phyloP scores from a whole-genome alignment of 2,888 invertebrate species.

The Penaeus monodon region DNA sequence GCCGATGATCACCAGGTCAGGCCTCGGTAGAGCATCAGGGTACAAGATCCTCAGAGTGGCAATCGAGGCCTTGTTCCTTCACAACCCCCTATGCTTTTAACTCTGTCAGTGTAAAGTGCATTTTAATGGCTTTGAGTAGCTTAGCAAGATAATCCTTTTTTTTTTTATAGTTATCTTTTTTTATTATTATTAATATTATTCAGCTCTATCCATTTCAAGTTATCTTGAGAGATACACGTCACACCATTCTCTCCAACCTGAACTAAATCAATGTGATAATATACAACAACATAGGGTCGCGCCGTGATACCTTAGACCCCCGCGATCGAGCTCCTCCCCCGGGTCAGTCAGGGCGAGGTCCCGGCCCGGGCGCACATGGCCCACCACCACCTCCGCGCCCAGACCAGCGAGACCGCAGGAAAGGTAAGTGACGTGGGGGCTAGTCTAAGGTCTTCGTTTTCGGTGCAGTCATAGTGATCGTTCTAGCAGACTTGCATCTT shows the following conservation, averaged over 20 bases:
- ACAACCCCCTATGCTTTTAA: too few species aligned
- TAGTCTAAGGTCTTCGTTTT: background rate
- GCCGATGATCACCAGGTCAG: constrained; percentile 69
- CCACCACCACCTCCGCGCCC: constrained; percentile 86
- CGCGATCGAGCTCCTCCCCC: constrained; percentile 44
- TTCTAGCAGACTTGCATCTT: background rate
- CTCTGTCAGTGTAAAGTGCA: too few species aligned
- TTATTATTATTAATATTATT: too few species aligned
- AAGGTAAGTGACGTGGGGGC: constrained; percentile 52
- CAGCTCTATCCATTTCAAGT: too few species aligned
- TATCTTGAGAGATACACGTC: too few species aligned
- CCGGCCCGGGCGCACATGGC: constrained; percentile 86
- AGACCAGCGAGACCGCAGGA: constrained; percentile 62
- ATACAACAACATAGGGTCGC: constrained; percentile 28
- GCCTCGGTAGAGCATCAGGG: background rate
- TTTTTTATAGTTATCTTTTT: too few species aligned
- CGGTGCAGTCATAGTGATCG: background rate
- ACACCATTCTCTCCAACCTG: background rate
- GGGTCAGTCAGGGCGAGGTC: constrained; percentile 66
- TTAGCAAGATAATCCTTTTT: too few species aligned
- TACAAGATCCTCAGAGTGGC: too few species aligned
- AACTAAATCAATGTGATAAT: constrained; percentile 1
- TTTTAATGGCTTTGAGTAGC: too few species aligned
- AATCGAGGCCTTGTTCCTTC: too few species aligned
- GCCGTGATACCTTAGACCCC: constrained; percentile 62